Evolutionary conservation across 1,140 invertebrate species (phyloP).

Genomic region (Stegodyphus mimosarum): DNA sequence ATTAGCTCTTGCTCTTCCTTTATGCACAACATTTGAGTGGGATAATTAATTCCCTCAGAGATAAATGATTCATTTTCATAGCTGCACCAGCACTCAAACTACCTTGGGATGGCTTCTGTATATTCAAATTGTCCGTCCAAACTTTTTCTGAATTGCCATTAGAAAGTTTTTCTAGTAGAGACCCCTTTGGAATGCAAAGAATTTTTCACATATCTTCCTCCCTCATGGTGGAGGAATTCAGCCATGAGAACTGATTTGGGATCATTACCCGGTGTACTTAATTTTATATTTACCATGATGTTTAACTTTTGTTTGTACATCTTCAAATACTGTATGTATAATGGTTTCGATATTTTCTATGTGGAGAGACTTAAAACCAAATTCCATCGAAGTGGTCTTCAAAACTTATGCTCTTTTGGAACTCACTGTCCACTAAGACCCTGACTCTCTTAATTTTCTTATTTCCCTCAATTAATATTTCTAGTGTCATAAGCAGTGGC

Average conservation of each 20-base stretch:
- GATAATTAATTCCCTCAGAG: background rate
- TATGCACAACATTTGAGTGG: background rate
- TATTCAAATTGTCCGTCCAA: no score
- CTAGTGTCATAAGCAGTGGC: no score
- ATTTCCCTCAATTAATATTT: background rate
- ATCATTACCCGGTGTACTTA: background rate
- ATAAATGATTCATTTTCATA: no score
- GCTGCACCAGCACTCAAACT: background rate
- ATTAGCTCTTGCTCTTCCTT: background rate
- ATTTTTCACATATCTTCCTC: background rate
- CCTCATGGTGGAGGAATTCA: background rate
- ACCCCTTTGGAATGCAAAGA: background rate
- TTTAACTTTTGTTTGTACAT: no score
- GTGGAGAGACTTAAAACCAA: no score
- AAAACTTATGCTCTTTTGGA: background rate
- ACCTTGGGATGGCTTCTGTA: no score
- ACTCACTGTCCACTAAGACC: background rate
- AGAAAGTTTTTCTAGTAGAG: background rate
- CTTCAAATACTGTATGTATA: background rate
- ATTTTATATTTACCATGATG: background rate
- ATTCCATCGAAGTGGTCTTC: background rate
- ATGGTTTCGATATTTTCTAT: slow-evolving; percentile 3
- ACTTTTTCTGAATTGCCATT: no score
- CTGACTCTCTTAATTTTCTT: background rate
- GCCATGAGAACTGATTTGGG: background rate